phyloP scores from a whole-genome alignment of 2,797 vertebrate species.

The Eulemur mongoz region DNA sequence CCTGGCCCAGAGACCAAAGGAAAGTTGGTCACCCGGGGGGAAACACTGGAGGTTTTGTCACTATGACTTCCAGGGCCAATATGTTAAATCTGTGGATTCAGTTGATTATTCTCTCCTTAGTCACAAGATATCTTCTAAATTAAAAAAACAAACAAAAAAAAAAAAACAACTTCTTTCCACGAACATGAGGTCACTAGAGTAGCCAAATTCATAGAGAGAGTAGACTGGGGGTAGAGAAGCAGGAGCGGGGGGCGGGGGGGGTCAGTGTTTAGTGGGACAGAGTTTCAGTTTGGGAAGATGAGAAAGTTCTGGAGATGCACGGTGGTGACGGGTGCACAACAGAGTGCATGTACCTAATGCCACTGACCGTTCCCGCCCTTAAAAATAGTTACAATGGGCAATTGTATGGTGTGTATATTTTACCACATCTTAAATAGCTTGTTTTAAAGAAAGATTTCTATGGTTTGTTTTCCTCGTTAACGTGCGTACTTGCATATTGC shows the following conservation, averaged over 20 bases:
- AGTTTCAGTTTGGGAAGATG: background rate
- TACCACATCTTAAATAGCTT: background rate
- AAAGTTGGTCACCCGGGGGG: background rate
- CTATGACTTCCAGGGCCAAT: background rate
- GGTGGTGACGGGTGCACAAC: background rate
- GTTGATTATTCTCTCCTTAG: background rate
- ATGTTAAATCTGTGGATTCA: background rate
- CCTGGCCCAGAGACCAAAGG: background rate
- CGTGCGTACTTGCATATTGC: background rate
- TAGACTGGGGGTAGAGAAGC: background rate
- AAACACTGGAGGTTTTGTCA: background rate
- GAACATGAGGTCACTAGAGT: background rate
- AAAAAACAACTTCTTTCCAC: background rate
- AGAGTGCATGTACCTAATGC: accelerated
- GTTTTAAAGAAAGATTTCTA: background rate
- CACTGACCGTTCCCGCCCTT: background rate
- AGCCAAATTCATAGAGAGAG: background rate
- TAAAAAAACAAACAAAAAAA: background rate
- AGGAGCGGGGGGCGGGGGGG: no score
- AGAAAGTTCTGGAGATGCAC: background rate
- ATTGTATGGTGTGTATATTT: background rate
- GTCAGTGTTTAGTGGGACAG: background rate
- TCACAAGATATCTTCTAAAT: background rate
- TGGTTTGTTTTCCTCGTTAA: background rate
- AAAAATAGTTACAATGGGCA: background rate